phyloP scores from a whole-genome alignment of 2,797 vertebrate genomes.

The Enteromius paludinosus region DNA sequence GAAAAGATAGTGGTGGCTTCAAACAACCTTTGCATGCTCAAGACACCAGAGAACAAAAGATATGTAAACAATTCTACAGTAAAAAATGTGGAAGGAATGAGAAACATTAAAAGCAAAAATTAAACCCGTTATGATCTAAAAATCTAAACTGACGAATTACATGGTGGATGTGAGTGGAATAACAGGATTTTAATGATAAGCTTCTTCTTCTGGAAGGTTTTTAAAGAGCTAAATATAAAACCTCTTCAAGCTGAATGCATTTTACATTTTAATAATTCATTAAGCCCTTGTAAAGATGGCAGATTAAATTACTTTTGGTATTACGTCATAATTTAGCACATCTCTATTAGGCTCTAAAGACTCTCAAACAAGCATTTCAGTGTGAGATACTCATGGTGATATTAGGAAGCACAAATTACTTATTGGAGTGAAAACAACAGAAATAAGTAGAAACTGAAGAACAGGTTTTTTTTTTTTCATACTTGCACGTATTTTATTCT shows the following conservation, averaged over 20 bases:
- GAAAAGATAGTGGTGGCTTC: neutral
- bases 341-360: neutral
- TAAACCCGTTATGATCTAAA: neutral
- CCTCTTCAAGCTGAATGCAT: neutral
- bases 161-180: neutral
- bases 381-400: neutral
- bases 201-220: neutral
- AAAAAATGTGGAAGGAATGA: neutral
- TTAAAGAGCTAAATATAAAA: neutral
- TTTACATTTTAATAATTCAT: neutral
- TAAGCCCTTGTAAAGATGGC: neutral
- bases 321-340: neutral
- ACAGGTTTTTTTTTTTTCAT: neutral
- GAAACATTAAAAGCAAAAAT: neutral
- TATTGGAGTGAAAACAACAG: neutral
- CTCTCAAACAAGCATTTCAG: neutral
- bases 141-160: neutral
- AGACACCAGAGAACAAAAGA: neutral
- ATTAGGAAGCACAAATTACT: neutral
- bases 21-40: neutral
- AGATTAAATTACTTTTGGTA: neutral
- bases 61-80: neutral
- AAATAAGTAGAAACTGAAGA: constrained; percentile 22
- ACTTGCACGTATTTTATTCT: constrained; percentile 33
- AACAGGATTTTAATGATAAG: neutral